Evolutionary conservation across 2,888 invertebrate species (phyloP).

Genomic region (Mythimna albipuncta): DNA sequence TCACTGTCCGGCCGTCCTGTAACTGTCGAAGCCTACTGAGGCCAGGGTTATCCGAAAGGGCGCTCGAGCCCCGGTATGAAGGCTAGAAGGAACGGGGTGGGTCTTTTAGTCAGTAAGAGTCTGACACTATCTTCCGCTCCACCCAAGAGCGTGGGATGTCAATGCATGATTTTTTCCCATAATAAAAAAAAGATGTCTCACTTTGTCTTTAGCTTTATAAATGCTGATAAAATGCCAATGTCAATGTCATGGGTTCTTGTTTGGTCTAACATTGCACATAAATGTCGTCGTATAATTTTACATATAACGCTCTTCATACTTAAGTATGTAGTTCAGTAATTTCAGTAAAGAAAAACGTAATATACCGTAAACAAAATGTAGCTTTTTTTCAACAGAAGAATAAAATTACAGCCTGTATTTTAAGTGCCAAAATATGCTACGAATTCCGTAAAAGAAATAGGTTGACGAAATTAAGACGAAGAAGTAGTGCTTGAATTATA

Average conservation of each 20-base stretch:
- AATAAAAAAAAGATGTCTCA: too few relatives aligned
- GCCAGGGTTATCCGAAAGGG: too few relatives aligned
- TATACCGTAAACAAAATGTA: not conserved
- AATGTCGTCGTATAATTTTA: too few relatives aligned
- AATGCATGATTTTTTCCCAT: too few relatives aligned
- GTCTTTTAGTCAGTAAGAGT: too few relatives aligned
- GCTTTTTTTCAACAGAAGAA: not conserved
- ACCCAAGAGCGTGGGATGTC: too few relatives aligned
- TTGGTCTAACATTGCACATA: not conserved
- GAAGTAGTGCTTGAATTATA: constrained; percentile 38
- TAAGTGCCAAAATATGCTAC: not conserved
- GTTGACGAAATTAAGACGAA: constrained; percentile 33
- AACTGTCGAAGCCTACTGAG: too few relatives aligned
- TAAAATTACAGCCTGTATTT: not conserved
- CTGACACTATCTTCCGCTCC: too few relatives aligned
- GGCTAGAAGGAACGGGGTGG: too few relatives aligned
- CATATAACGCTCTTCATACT: not conserved
- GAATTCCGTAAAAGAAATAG: not conserved
- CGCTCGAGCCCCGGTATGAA: too few relatives aligned
- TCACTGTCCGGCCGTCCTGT: too few relatives aligned
- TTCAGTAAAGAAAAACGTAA: not conserved
- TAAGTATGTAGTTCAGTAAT: not conserved
- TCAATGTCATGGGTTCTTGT: not conserved
- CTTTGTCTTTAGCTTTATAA: too few relatives aligned
- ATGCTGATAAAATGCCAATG: not conserved